Evolutionary conservation across 2,888 invertebrate species (phyloP).

Genomic region (Ornithoptera alexandrae): DNA sequence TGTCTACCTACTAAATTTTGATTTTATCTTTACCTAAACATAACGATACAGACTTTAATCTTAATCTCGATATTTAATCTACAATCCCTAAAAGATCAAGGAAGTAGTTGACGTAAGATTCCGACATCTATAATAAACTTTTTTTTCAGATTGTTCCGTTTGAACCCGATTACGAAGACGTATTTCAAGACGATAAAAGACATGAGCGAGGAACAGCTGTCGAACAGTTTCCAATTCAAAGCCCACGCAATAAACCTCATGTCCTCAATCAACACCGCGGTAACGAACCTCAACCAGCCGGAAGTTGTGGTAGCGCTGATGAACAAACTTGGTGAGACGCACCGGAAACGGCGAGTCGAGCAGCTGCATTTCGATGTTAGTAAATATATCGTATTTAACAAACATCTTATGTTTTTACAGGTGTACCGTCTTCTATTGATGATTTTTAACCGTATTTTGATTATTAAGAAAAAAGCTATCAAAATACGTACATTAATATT

Average conservation of each 20-base stretch:
- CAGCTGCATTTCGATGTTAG: conserved; percentile 51
- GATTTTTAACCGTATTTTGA: too few species aligned
- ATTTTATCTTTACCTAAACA: too few species aligned
- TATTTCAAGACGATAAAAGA: conserved; percentile 47
- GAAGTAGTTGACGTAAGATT: background rate
- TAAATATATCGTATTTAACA: conserved; percentile 32
- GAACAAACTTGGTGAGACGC: conserved; percentile 50
- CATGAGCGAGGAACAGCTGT: conserved; percentile 41
- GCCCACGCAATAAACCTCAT: conserved; percentile 54
- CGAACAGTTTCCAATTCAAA: conserved; percentile 41
- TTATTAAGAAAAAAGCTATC: too few species aligned
- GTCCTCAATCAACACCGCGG: conserved; percentile 43
- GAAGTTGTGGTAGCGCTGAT: conserved; percentile 48
- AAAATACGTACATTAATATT: too few species aligned
- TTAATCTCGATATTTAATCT: too few species aligned
- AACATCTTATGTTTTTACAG: background rate
- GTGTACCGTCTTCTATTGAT: too few species aligned
- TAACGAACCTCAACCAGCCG: conserved; percentile 46
- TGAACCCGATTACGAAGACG: conserved; percentile 42
- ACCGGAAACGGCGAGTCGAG: conserved; percentile 39
- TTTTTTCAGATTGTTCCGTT: conserved; percentile 44
- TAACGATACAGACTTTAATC: too few species aligned
- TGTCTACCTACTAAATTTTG: too few species aligned
- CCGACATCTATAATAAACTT: background rate
- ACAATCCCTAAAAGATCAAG: background rate